phyloP scores from a whole-genome alignment of 37 sponge, comb jelly and placozoan species.

The Halichondria panicea region DNA sequence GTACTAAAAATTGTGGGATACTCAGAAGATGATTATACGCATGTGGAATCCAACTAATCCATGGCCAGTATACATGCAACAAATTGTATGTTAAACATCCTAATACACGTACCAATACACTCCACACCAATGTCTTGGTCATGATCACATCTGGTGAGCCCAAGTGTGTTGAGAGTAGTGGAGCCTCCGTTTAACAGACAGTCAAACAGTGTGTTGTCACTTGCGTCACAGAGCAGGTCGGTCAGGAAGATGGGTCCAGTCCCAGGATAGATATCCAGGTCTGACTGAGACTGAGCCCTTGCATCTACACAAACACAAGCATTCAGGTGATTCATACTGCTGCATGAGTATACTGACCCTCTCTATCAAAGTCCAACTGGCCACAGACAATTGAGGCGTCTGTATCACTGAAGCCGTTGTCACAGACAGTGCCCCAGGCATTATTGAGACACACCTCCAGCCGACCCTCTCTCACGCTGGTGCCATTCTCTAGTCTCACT shows the following conservation, averaged over 20 bases:
- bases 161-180: background rate
- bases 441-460: slow-evolving; percentile 43
- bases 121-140: background rate
- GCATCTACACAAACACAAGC: background rate
- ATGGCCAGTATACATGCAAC: too few relatives aligned
- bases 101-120: slow-evolving; percentile 15
- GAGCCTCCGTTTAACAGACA: background rate
- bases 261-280: background rate
- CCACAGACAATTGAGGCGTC: slow-evolving; percentile 50
- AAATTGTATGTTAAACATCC: too few relatives aligned
- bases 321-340: too few relatives aligned
- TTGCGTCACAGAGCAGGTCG: background rate
- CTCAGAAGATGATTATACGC: too few relatives aligned
- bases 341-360: too few relatives aligned
- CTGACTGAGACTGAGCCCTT: background rate
- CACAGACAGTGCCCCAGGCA: slow-evolving; percentile 54
- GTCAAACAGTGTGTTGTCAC: slow-evolving; percentile 4
- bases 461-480: slow-evolving; percentile 12
- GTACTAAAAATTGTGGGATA: background rate
- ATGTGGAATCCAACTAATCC: too few relatives aligned
- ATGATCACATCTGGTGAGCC: slow-evolving; percentile 4
- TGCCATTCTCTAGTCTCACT: slow-evolving; percentile 28
- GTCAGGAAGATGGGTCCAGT: slow-evolving; percentile 18
- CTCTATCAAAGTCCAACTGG: slow-evolving; percentile 23
- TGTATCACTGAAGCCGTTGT: background rate